Base-by-base conservation (phyloP, 2,113 vertebrate species). In the Syngnathus scovelli region DNA sequence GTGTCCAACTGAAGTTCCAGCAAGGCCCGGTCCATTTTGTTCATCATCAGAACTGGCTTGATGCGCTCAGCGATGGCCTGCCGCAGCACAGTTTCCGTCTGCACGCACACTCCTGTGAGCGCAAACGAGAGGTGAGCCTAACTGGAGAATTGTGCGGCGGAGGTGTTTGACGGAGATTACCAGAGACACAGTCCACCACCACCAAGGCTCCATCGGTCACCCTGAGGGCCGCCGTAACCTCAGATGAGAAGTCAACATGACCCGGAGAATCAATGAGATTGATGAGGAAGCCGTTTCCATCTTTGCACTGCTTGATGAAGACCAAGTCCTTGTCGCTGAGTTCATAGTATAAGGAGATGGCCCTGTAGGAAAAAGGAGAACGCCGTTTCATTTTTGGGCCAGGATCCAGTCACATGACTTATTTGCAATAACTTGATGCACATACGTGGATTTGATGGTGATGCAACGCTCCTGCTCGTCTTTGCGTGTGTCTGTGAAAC, bases 361-460 rank as follows among this genome's bases (percentile, higher is more conserved):
- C 96, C 41, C 96, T 98, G 81, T 12, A 69, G 33, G 27, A 36
- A 41, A 19, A 18, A 18, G 11, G 6, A 6, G 5, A 3, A n/a
- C 8, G 19, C 19, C n/a, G 1, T n/a, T 52, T 7, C 7, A 23
- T 52, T 52, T 52, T 52, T 11, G 21, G n/a, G 3, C 16, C 16
- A 16, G 41, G 10, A 18, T 18, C 4, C 11, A 48, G 44, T 48
- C 39, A 41, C 39, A 41, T 41, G 39, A 10, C 7, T 41, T n/a
- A n/a, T n/a, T n/a, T n/a, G n/a, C n/a, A 9, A 41, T 41, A 10
- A 10, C 10, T 41, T 41, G 64, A 55, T 37, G 38, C 74, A 87
- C 96, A 90, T 85, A 98, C 96, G 95, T 98, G 1, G 95, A 98
- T 67, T 98, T 98, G 83, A 98, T 98, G 78, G 96, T 98, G 85